phyloP scores from a whole-genome alignment of 2,113 vertebrate species.

The Cavia porcellus region DNA sequence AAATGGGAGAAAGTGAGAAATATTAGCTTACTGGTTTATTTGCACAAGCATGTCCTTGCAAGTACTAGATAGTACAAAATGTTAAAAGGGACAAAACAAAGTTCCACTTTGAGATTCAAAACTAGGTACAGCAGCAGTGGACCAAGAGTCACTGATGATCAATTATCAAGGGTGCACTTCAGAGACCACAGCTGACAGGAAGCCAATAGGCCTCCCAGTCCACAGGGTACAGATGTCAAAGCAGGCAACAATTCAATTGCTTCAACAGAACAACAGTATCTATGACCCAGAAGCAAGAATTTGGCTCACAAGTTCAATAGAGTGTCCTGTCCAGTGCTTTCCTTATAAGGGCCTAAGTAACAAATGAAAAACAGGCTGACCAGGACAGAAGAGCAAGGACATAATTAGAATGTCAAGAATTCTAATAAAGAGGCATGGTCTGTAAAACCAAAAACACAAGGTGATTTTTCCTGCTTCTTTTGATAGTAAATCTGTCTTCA shows the following conservation, averaged over 20 bases:
- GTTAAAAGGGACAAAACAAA: not conserved
- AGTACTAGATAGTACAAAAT: not conserved
- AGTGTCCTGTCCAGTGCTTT: not conserved
- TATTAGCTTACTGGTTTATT: not conserved
- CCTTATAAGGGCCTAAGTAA: not conserved
- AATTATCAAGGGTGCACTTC: not conserved
- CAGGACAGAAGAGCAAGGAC: not conserved
- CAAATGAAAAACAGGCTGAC: not conserved
- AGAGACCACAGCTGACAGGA: conserved; percentile 26
- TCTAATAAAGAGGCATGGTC: not conserved
- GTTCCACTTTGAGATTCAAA: not conserved
- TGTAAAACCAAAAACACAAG: not conserved
- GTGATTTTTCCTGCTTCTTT: not conserved
- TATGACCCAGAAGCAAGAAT: not conserved
- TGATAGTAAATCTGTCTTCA: not conserved
- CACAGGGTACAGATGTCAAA: not conserved
- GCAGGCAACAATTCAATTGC: not conserved
- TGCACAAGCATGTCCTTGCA: not conserved
- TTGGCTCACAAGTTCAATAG: not conserved
- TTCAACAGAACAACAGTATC: not conserved
- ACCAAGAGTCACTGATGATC: not conserved
- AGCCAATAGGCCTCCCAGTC: not conserved
- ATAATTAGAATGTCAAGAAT: conserved; percentile 42
- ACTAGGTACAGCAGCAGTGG: not conserved
- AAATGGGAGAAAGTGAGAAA: conserved; percentile 1